Conservation (phyloP, 2,888 invertebrate genomes). For the Lymantria monacha region DNA sequence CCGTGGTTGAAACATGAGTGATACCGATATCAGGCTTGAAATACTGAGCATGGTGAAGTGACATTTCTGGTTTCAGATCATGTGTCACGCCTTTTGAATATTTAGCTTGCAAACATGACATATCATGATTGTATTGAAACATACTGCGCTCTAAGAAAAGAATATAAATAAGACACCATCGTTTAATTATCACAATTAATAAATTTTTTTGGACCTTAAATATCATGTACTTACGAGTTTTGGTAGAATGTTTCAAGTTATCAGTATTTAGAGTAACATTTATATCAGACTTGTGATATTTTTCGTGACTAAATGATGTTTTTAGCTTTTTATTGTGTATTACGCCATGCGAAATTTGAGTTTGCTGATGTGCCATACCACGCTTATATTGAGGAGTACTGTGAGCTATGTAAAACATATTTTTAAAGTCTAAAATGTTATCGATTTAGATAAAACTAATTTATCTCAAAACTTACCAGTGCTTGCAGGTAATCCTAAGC, state of each 20-base stretch:
- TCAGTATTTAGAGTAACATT: background rate
- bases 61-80: background rate
- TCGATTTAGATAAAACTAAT: background rate
- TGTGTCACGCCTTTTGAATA: background rate
- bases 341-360: background rate
- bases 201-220: background rate
- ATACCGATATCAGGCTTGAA: background rate
- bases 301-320: background rate
- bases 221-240: background rate
- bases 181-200: background rate
- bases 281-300: background rate
- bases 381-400: background rate
- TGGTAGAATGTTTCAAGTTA: background rate
- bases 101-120: background rate
- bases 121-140: background rate
- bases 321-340: background rate
- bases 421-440: background rate
- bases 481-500: background rate
- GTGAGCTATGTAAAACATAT: background rate
- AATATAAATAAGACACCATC: background rate
- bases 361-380: background rate
- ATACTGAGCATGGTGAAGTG: background rate
- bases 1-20: background rate
- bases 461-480: background rate
- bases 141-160: background rate